Conservation (phyloP, 1,140 invertebrate species). For the Drosophila triauraria region DNA sequence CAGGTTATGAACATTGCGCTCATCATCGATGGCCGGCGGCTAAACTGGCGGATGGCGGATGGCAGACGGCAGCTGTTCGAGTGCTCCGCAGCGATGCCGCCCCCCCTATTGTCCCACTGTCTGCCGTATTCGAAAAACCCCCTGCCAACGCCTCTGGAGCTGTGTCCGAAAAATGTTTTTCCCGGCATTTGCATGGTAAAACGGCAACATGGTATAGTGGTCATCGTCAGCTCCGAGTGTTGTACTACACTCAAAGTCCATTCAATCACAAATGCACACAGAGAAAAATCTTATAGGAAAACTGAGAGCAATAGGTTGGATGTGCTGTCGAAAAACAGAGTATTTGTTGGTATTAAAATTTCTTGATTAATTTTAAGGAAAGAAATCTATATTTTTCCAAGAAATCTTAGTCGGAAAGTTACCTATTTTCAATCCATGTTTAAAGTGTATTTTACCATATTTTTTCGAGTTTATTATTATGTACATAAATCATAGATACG, state of each 20-base stretch:
- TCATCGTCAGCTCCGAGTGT: slow-evolving; percentile 52
- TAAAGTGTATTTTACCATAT: too few relatives aligned
- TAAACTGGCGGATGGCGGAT: slow-evolving; percentile 44
- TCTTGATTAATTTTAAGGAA: too few relatives aligned
- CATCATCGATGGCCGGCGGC: slow-evolving; percentile 66
- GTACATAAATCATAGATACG: too few relatives aligned
- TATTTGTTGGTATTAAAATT: too few relatives aligned
- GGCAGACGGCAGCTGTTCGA: slow-evolving; percentile 48
- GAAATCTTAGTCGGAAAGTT: too few relatives aligned
- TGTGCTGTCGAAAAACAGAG: neutral
- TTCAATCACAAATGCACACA: slow-evolving; percentile 60
- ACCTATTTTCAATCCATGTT: too few relatives aligned
- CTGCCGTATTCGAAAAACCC: neutral
- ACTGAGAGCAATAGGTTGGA: neutral
- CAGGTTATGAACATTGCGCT: slow-evolving; percentile 75
- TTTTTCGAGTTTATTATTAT: too few relatives aligned
- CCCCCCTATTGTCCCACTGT: neutral
- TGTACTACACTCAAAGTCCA: slow-evolving; percentile 74
- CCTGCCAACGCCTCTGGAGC: slow-evolving; percentile 57
- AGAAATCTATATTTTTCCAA: too few relatives aligned
- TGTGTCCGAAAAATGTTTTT: slow-evolving; percentile 77
- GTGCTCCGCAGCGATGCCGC: neutral
- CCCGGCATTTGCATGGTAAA: slow-evolving; percentile 73
- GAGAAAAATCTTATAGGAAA: neutral
- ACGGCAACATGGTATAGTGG: slow-evolving; percentile 59